phyloP scores from a whole-genome alignment of 2,113 vertebrate species.

The Apodemus speciosus region DNA sequence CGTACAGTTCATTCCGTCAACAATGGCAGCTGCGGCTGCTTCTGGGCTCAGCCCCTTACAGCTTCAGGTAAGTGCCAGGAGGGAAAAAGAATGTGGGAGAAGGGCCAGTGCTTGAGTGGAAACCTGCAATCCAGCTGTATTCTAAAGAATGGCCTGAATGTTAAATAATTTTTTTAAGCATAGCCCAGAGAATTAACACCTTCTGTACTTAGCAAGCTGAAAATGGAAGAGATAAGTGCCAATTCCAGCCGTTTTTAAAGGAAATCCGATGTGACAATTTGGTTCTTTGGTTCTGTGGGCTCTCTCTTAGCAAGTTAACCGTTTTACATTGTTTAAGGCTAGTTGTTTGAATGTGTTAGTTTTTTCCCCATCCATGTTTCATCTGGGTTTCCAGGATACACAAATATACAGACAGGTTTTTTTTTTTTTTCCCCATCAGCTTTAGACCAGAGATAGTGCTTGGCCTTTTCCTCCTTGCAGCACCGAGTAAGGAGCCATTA shows the following conservation, averaged over 20 bases:
- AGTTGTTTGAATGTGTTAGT: conserved; percentile 52
- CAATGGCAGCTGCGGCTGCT: conserved; percentile 99
- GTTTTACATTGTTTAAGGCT: conserved; percentile 52
- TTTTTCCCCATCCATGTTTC: conserved; percentile 63
- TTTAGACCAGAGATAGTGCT: background rate
- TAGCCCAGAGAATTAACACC: conserved; percentile 93
- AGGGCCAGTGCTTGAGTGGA: conserved; percentile 90
- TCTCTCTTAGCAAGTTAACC: conserved; percentile 66
- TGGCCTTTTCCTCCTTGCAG: background rate
- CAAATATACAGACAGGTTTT: conserved; percentile 4
- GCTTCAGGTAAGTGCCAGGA: conserved; percentile 98
- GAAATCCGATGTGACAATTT: conserved; percentile 60
- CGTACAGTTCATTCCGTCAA: conserved; percentile 99
- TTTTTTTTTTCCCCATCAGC: conserved; percentile 10
- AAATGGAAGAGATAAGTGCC: conserved; percentile 80
- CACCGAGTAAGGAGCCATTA: background rate
- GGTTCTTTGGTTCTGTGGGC: conserved; percentile 56
- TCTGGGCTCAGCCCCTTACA: conserved; percentile 99
- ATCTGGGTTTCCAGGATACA: conserved; percentile 32
- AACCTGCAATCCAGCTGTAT: conserved; percentile 96
- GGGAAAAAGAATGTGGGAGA: conserved; percentile 90
- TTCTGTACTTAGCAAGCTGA: conserved; percentile 87
- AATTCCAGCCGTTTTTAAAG: conserved; percentile 73
- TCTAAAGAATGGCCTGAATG: conserved; percentile 94
- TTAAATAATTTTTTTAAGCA: conserved; percentile 93